A percentile compares a stretch with the other conserved stretches of the same genome.
phyloP scores from a whole-genome alignment of 2,797 vertebrate genomes.

The Enteromius trimaculatus region DNA sequence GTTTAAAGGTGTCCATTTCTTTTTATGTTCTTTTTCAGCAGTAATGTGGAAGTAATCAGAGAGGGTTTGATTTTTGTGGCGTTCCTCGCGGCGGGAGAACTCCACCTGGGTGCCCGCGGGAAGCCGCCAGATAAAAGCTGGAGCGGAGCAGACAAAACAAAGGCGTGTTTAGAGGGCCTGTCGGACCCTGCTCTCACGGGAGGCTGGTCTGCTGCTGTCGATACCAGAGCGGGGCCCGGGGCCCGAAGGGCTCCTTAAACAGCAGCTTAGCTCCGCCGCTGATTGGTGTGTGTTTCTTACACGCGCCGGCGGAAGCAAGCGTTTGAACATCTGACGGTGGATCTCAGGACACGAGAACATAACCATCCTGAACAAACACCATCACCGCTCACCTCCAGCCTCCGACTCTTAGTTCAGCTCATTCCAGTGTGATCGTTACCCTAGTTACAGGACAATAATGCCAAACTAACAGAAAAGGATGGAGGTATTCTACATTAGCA shows the following conservation, averaged over 20 bases:
- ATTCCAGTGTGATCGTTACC: neutral
- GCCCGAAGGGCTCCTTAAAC: conserved; percentile 61
- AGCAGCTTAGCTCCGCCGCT: conserved; percentile 58
- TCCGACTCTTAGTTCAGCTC: neutral
- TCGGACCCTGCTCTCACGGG: conserved; percentile 71
- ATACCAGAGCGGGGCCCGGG: conserved; percentile 66
- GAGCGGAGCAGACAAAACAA: conserved; percentile 60
- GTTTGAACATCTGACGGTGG: conserved; percentile 66
- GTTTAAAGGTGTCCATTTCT: conserved; percentile 78
- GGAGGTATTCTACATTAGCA: neutral
- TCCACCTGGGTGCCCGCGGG: conserved; percentile 65
- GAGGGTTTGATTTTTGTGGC: conserved; percentile 60
- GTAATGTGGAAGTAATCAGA: conserved; percentile 78
- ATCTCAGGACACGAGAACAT: conserved; percentile 56
- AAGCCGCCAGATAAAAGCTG: conserved; percentile 75
- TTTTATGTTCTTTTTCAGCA: conserved; percentile 72
- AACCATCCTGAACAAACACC: neutral
- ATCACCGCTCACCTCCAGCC: neutral
- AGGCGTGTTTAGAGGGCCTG: conserved; percentile 70
- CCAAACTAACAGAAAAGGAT: neutral
- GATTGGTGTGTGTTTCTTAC: conserved; percentile 63
- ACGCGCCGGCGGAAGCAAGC: conserved; percentile 60
- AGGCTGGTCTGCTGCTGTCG: conserved; percentile 71
- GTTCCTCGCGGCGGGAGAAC: conserved; percentile 44
- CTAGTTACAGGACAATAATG: neutral